Conservation (phyloP, 2,888 invertebrate genomes). For the Glomeris marginata region DNA sequence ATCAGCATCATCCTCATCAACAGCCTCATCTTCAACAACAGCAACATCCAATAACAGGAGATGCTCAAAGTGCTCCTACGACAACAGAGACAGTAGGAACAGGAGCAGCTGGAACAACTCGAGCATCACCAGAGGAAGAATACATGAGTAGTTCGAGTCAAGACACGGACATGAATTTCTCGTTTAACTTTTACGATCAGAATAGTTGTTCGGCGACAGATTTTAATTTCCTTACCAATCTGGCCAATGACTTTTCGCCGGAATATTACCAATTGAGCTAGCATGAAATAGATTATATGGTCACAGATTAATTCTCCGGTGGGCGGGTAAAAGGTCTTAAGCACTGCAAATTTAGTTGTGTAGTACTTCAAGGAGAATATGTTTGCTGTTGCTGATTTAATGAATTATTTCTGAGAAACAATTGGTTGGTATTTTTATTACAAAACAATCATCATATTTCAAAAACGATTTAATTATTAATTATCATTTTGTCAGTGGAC, state of each 20-base stretch:
- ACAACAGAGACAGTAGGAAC: background rate
- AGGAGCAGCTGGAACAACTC: background rate
- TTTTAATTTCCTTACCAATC: constrained; percentile 81
- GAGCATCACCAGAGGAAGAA: constrained; percentile 13
- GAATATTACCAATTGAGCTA: constrained; percentile 70
- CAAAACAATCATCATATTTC: too few species aligned
- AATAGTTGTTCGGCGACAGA: constrained; percentile 37
- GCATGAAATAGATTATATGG: constrained; percentile 22
- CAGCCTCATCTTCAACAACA: background rate
- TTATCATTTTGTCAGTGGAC: too few species aligned
- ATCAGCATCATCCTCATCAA: too few species aligned
- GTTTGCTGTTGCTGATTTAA: too few species aligned
- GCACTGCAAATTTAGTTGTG: too few species aligned
- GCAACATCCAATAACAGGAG: background rate
- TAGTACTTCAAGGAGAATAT: too few species aligned
- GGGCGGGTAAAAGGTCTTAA: too few species aligned
- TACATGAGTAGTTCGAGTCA: constrained; percentile 14
- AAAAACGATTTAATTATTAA: too few species aligned
- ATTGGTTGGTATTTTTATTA: too few species aligned
- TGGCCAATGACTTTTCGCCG: constrained; percentile 82
- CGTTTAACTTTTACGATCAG: constrained; percentile 20
- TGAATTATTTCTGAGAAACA: too few species aligned
- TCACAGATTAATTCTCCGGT: too few species aligned
- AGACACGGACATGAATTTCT: constrained; percentile 18
- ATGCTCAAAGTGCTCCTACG: background rate